A percentile compares a stretch with the other conserved stretches of the same genome.
Conservation (phyloP, 1,140 invertebrate species). For the Calliphora vicina region DNA sequence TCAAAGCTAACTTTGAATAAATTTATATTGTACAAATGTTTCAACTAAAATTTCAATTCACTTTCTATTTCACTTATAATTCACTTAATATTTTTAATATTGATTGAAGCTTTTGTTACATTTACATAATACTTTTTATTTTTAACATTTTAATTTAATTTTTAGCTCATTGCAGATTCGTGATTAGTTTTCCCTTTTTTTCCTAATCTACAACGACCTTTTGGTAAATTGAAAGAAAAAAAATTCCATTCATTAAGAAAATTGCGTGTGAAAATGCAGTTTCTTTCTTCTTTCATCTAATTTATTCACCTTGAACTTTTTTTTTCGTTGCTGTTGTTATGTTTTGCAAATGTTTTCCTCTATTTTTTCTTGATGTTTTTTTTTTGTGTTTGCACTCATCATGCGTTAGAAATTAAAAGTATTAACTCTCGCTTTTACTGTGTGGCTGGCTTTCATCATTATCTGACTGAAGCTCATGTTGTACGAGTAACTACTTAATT, state of each 20-base stretch:
- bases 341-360: neutral
- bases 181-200: neutral
- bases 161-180: neutral
- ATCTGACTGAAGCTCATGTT: neutral
- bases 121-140: no score
- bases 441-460: neutral
- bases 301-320: constrained; percentile 39
- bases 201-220: neutral
- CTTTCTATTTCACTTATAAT: neutral
- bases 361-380: neutral
- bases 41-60: no score
- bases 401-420: neutral
- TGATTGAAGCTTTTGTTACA: neutral
- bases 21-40: no score
- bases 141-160: neutral
- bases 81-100: neutral
- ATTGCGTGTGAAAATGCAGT: constrained; percentile 38
- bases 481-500: no score
- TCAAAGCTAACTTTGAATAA: no score
- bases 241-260: constrained; percentile 27
- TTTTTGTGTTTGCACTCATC: neutral
- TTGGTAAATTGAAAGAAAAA: neutral
- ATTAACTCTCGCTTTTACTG: neutral
- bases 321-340: neutral
- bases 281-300: constrained; percentile 24